Conservation (phyloP, 2,888 invertebrate genomes). For the Amaurobius ferox region DNA sequence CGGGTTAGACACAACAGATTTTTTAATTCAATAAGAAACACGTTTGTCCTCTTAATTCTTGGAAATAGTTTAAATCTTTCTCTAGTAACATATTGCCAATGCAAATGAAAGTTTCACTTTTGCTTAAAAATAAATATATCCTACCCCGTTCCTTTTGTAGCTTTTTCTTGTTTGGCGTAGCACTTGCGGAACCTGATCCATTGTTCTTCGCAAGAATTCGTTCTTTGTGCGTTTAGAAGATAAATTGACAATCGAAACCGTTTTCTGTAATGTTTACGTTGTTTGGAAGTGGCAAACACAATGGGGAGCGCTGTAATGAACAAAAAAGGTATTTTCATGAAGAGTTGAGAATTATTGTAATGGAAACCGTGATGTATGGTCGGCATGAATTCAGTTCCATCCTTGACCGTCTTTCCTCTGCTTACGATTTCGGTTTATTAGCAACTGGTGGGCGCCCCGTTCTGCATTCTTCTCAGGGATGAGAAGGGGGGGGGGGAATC, state of each 20-base stretch:
- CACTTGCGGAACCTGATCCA: neutral
- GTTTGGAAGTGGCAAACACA: neutral
- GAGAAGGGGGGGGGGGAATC: neutral
- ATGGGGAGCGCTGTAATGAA: neutral
- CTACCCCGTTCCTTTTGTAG: too few species aligned
- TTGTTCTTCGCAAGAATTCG: neutral
- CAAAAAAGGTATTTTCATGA: constrained; percentile 3
- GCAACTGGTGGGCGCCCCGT: neutral
- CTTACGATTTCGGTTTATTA: neutral
- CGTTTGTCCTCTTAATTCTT: too few species aligned
- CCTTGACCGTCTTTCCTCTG: neutral
- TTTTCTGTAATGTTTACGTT: constrained; percentile 4
- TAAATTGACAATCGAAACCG: neutral
- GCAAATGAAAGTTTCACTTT: too few species aligned
- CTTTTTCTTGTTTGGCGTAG: too few species aligned
- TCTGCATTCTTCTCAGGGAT: neutral
- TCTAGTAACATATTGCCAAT: too few species aligned
- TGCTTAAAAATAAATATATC: too few species aligned
- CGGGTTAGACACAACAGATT: too few species aligned
- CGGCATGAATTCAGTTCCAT: neutral
- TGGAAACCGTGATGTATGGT: constrained; percentile 10
- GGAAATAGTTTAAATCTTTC: too few species aligned
- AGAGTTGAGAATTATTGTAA: neutral
- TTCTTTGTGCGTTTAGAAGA: constrained; percentile 8
- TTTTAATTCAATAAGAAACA: too few species aligned